Evolutionary conservation across 37 sponge, comb jelly and placozoan genomes (phyloP).

Genomic region (Bolinopsis microptera): DNA sequence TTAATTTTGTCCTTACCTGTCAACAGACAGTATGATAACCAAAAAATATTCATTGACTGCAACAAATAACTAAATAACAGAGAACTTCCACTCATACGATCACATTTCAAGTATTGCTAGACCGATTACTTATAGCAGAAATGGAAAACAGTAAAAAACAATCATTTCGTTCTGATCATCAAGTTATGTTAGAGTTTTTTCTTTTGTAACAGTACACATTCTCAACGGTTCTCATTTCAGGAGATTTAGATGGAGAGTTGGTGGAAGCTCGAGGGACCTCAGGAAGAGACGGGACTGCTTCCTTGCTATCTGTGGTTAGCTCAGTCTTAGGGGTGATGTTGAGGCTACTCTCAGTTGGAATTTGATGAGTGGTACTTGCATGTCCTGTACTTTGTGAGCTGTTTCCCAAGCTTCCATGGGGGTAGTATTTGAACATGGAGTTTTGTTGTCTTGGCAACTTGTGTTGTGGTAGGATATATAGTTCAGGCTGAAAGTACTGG

Average conservation of each 20-base stretch:
- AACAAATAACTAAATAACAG: no score
- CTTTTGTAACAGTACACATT: constrained; percentile 49
- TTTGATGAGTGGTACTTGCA: neutral
- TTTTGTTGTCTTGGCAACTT: neutral
- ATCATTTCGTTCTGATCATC: no score
- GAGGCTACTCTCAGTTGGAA: neutral
- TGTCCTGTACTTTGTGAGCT: neutral
- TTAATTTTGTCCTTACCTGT: no score
- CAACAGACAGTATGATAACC: no score
- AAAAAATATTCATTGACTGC: no score
- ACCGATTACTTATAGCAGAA: no score
- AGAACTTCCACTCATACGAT: no score
- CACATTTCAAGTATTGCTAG: no score
- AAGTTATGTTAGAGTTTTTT: neutral
- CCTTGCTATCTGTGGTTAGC: neutral
- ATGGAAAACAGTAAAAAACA: no score
- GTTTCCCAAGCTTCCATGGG: neutral
- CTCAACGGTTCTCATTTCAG: constrained; percentile 41
- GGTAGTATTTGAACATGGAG: neutral
- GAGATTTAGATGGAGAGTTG: constrained; percentile 1
- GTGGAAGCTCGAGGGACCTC: constrained; percentile 14
- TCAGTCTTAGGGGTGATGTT: neutral
- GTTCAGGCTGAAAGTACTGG: constrained; percentile 27
- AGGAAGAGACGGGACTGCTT: neutral
- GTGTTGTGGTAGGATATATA: constrained; percentile 23